Conservation (phyloP, 2,888 invertebrate genomes). For the Sminthurinus aureus region DNA sequence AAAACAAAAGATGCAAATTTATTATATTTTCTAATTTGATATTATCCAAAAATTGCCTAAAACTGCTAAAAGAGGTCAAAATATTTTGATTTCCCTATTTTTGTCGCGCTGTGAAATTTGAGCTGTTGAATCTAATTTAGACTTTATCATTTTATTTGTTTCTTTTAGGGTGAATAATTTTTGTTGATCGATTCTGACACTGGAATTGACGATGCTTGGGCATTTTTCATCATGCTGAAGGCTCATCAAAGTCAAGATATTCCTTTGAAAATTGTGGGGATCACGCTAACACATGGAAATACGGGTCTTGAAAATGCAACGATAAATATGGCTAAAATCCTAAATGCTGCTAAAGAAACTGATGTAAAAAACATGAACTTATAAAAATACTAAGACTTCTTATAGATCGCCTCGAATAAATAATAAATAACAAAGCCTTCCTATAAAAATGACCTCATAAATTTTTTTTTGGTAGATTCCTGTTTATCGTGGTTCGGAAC, state of each 20-base stretch:
- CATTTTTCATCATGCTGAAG: slow-evolving; percentile 23
- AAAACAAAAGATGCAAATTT: too few relatives aligned
- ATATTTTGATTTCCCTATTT: too few relatives aligned
- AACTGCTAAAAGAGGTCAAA: too few relatives aligned
- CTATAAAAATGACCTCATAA: too few relatives aligned
- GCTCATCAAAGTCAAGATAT: slow-evolving; percentile 14
- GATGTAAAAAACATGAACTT: background rate
- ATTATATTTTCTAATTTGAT: too few relatives aligned
- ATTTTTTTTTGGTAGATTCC: slow-evolving; percentile 65
- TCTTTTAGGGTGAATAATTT: slow-evolving; percentile 19
- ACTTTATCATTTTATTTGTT: background rate
- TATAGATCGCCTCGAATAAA: background rate
- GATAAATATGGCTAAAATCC: slow-evolving; percentile 73
- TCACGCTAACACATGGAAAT: slow-evolving; percentile 76
- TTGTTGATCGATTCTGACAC: slow-evolving; percentile 56
- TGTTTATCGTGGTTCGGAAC: slow-evolving; percentile 71
- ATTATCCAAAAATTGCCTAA: too few relatives aligned
- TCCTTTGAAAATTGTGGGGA: slow-evolving; percentile 38
- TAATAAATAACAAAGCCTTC: too few relatives aligned
- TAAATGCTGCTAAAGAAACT: slow-evolving; percentile 66
- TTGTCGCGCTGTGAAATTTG: too few relatives aligned
- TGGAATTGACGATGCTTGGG: slow-evolving; percentile 45
- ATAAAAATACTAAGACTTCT: background rate
- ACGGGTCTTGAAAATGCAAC: slow-evolving; percentile 74
- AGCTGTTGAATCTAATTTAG: too few relatives aligned